phyloP scores from a whole-genome alignment of 2,797 vertebrate species.

The Onychomys leucogaster region DNA sequence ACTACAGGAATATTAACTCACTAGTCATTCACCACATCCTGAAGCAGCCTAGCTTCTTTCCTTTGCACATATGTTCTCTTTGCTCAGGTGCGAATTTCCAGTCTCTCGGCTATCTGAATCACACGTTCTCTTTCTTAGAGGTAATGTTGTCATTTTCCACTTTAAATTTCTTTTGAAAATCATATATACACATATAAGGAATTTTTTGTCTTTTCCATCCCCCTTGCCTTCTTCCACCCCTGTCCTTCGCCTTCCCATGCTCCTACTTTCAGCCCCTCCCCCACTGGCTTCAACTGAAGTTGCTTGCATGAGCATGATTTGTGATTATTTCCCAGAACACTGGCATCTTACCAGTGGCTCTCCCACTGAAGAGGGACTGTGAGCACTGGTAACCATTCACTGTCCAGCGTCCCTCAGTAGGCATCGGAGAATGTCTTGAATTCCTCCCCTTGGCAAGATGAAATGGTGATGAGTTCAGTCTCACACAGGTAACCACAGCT shows the following conservation, averaged over 20 bases:
- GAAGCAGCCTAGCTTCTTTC: neutral
- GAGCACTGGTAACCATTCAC: neutral
- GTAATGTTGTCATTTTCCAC: neutral
- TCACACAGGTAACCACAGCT: neutral
- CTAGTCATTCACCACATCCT: no score
- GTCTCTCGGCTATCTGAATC: neutral
- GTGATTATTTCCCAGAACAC: neutral
- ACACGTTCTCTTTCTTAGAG: neutral
- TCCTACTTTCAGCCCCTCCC: no score
- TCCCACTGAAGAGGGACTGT: neutral
- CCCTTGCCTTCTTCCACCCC: neutral
- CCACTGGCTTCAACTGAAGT: neutral
- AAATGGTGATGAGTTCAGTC: neutral
- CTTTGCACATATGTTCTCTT: neutral
- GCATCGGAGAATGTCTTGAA: no score
- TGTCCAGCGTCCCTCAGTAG: neutral
- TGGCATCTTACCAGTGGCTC: neutral
- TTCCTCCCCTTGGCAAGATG: neutral
- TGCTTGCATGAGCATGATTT: neutral
- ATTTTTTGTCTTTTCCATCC: neutral
- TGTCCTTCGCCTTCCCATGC: neutral
- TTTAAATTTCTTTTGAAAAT: neutral
- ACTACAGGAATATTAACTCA: neutral
- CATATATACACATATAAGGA: neutral
- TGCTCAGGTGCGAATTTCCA: neutral